These are phyloP conservation scores for Grammomys dolichurus DNA, from an alignment of 2,113 vertebrate species.

Conservation along the genomic window DNA sequence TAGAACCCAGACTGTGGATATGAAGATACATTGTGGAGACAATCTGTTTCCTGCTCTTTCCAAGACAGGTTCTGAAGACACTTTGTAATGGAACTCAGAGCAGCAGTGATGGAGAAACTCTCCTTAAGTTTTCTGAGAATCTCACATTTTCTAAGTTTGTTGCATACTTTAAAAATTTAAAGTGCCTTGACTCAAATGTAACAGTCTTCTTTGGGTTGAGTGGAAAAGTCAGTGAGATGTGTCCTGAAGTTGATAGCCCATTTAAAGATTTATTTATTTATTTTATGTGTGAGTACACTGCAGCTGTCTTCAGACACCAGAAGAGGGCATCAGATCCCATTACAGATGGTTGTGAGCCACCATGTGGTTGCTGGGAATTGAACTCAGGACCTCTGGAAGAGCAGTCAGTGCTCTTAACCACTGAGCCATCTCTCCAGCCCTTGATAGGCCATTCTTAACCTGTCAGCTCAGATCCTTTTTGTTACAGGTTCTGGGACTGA, in stretches of 20 bases:
- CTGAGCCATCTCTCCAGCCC: no score
- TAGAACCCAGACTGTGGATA: not conserved
- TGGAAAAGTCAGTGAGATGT: not conserved
- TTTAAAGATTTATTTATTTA: no score
- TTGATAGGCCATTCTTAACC: not conserved
- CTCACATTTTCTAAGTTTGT: not conserved
- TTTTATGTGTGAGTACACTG: no score
- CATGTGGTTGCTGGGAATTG: no score
- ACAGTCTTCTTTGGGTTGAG: slow-evolving; percentile 23
- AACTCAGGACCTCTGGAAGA: no score
- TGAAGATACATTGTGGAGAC: not conserved
- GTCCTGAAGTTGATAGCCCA: not conserved
- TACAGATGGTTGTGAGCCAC: no score
- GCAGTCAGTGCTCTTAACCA: no score
- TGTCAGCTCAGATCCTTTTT: not conserved
- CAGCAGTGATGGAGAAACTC: slow-evolving; percentile 1
- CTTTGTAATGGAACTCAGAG: not conserved
- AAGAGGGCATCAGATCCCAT: no score
- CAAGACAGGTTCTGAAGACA: slow-evolving; percentile 1
- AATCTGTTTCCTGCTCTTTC: not conserved
- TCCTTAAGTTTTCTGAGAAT: slow-evolving; percentile 36
- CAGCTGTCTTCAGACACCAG: no score
- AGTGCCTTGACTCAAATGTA: not conserved
- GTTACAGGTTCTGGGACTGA: not conserved
- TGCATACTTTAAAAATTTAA: not conserved